phyloP scores from a whole-genome alignment of 2,888 invertebrate genomes.

The Isoperla grammatica region DNA sequence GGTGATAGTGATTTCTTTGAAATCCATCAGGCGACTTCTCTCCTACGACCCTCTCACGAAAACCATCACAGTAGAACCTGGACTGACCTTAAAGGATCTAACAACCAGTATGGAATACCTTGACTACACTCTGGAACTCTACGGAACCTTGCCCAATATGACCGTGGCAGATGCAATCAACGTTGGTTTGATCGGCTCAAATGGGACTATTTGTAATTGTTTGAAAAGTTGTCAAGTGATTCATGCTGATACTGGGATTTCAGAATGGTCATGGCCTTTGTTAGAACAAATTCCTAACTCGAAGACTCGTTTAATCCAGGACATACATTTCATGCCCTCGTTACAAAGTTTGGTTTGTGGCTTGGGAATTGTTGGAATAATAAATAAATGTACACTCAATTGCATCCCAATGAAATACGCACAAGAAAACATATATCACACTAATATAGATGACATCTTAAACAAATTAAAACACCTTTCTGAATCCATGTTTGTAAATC shows the following conservation, averaged over 20 bases:
- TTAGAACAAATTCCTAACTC: not conserved
- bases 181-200: conserved; percentile 25
- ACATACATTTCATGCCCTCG: conserved; percentile 13
- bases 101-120: conserved; percentile 16
- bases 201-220: conserved; percentile 21
- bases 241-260: conserved; percentile 15
- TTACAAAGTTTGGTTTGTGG: conserved; percentile 25
- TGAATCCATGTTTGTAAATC: conserved; percentile 17
- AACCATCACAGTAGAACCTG: conserved; percentile 25
- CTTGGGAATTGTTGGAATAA: conserved; percentile 22
- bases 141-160: conserved; percentile 26
- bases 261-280: conserved; percentile 22
- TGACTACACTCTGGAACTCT: conserved; percentile 21
- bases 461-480: conserved; percentile 18
- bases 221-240: conserved; percentile 24
- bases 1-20: conserved; percentile 15
- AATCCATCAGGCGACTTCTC: conserved; percentile 19
- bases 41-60: conserved; percentile 23
- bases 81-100: conserved; percentile 22
- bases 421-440: conserved; percentile 23
- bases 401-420: conserved; percentile 23
- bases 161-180: conserved; percentile 25
- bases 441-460: conserved; percentile 16
- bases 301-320: not conserved
- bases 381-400: conserved; percentile 20